Base-by-base conservation (phyloP, 35 echinoderm and acorn worm genomes). In the Ophioderma brevispina region DNA sequence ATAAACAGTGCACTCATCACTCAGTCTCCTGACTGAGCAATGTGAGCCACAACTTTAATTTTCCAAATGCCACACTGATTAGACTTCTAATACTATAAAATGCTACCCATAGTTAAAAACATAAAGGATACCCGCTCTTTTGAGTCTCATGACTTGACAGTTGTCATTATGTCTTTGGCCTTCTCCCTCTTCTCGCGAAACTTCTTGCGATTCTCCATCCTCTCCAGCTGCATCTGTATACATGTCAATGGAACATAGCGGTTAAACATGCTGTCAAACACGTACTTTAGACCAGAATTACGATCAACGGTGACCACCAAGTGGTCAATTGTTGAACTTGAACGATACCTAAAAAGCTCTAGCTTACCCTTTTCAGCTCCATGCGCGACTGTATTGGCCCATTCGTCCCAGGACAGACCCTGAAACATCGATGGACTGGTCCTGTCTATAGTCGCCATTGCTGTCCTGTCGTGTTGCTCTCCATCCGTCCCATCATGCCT, bases 121-220 rank as follows among this genome's bases (percentile, higher is more conserved):
- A 84, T 52, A 96, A 95, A 93, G 94, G 94, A 93, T 96, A 96
- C 94, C 94, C 79, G 92, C 91, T 49, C 89, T 93, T 88, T 92
- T 96, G 78, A 96, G 94, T 75, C 88, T 96, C 94, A 96, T 96
- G 10, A 96, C 94, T 86, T 91, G 90, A 40, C 75, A 41, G 39
- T 79, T 76, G 38, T 86, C 90, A 32, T 86, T 84, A 30, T 91
- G 81, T 78, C 78, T 89, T 25, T 70, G 59, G 37, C 86, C 87
- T 37, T 82, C 76, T 33, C 93, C 87, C 82, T 89, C 92, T 76
- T 52, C 76, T 76, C 39, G 76, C 63, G 70, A 81, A 86, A 86
- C 90, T 33, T 55, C 32, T 55, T 75, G 32, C 28, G 63, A 55
- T 64, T 86, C 90, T 32, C 41, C 77, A 46, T 86, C 82, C 40